These are phyloP conservation scores for Semotilus atromaculatus DNA, from an alignment of 2,797 vertebrate species.

Conservation along the genomic window DNA sequence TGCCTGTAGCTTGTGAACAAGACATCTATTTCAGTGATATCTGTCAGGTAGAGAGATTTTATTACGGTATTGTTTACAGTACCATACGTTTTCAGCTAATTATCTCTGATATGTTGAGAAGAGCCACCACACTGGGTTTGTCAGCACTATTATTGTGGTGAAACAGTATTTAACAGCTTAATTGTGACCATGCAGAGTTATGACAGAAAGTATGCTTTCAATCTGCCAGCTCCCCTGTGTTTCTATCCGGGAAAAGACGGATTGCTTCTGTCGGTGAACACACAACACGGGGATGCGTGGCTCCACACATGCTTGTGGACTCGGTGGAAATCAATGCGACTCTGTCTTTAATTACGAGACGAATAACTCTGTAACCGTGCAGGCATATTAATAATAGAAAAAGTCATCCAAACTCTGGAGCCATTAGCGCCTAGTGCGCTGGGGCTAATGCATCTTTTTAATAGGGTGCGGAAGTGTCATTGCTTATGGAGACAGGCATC, in stretches of 20 bases:
- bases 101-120: conserved; percentile 15
- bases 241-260: conserved; percentile 35
- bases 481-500: conserved; percentile 57
- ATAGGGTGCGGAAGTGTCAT: conserved; percentile 61
- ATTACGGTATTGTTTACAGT: neutral
- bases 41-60: neutral
- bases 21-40: neutral
- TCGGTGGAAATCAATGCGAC: conserved; percentile 58
- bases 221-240: conserved; percentile 48
- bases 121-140: neutral
- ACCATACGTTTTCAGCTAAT: neutral
- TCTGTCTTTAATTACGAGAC: conserved; percentile 60
- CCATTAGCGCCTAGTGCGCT: conserved; percentile 54
- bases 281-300: conserved; percentile 47
- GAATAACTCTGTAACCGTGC: conserved; percentile 57
- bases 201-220: conserved; percentile 41
- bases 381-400: conserved; percentile 65
- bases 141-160: neutral
- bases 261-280: conserved; percentile 50
- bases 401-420: conserved; percentile 58
- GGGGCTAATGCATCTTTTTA: conserved; percentile 63
- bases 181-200: conserved; percentile 40
- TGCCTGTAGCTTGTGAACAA: neutral
- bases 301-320: conserved; percentile 43
- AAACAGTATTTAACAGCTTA: conserved; percentile 41